Evolutionary conservation across 2,888 invertebrate genomes (phyloP).

Genomic region (Papilio elwesi): DNA sequence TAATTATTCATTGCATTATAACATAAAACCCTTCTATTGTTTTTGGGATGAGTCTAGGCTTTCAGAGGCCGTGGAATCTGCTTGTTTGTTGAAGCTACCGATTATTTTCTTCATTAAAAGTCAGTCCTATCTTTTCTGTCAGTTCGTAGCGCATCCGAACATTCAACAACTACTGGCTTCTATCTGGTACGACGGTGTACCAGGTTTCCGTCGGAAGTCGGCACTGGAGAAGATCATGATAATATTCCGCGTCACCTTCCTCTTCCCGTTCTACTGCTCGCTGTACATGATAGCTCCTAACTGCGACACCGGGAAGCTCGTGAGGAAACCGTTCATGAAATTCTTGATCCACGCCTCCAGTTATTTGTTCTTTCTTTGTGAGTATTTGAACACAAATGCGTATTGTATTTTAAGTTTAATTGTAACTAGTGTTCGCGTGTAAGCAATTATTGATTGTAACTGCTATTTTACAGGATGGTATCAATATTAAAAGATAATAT

Average conservation of each 20-base stretch:
- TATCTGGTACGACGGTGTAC: constrained; percentile 98
- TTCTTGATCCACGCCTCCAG: constrained; percentile 97
- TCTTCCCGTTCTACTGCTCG: constrained; percentile 94
- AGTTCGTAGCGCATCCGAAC: constrained; percentile 98
- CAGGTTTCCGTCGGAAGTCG: constrained; percentile 94
- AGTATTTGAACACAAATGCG: constrained; percentile 69
- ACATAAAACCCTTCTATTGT: too few relatives aligned
- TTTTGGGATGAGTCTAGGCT: too few relatives aligned
- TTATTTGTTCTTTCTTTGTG: constrained; percentile 96
- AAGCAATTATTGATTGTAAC: too few relatives aligned
- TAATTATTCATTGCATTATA: too few relatives aligned
- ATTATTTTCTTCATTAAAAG: too few relatives aligned
- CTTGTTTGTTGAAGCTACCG: too few relatives aligned
- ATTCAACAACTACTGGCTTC: constrained; percentile 96
- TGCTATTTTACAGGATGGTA: too few relatives aligned
- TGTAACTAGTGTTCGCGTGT: too few relatives aligned
- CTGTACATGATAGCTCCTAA: constrained; percentile 94
- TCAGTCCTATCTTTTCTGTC: constrained; percentile 41
- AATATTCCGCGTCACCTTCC: constrained; percentile 89
- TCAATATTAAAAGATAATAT: too few relatives aligned
- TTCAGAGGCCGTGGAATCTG: too few relatives aligned
- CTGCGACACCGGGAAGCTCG: constrained; percentile 90
- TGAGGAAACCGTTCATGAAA: constrained; percentile 98
- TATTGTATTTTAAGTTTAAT: too few relatives aligned
- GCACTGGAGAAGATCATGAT: constrained; percentile 89